Evolutionary conservation across 2,888 invertebrate species (phyloP), one percentile per base, ranked within the genome.

Genomic region (Cerceris ruficornis): DNA sequence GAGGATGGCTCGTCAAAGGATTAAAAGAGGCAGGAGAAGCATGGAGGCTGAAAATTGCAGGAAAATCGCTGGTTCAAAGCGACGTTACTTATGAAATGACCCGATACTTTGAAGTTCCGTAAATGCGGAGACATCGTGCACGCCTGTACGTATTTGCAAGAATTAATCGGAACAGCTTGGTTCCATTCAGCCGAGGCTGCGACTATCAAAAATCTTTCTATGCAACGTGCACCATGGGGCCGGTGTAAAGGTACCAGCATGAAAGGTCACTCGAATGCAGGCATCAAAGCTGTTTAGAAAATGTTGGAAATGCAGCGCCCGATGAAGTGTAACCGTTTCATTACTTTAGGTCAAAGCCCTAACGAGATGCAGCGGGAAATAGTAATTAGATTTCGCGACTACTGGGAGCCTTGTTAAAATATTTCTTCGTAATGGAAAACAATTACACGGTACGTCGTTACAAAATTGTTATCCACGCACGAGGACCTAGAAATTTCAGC

Each of bases 121-220:
- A 28, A 28, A 28, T 28, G 28, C 28, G 28, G 28, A 28, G 28
- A 28, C 28, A 28, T 28, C 28, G 28, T 28, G 28, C 28, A 28
- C 28, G 28, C 50, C 13, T 5, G 50, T 50, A n/a, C n/a, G 50
- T 28, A 6, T 50, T 7, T n/a, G 50, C n/a, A 50, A 15, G 43
- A 54, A 52, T 77, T 69, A 69, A 65, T 14, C 60, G 54, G 49
- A 54, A 14, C 55, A 14, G 54, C 46, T 46, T 39, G 52, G 57
- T 52, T 61, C 52, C 77, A 75, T 75, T 60, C 69, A 13, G 6
- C 8, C 52, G 41, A 15, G 14, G 11, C 58, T 8, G 46, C 41
- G 58, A 28, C 58, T 62, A 70, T 77, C 75, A 59, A 62, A 75
- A 75, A 75, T 75, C 75, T 75, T 57, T 54, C 57, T 57, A n/a